Base-by-base conservation (phyloP, 2,797 vertebrate genomes). In the Chaenodraco wilsoni region DNA sequence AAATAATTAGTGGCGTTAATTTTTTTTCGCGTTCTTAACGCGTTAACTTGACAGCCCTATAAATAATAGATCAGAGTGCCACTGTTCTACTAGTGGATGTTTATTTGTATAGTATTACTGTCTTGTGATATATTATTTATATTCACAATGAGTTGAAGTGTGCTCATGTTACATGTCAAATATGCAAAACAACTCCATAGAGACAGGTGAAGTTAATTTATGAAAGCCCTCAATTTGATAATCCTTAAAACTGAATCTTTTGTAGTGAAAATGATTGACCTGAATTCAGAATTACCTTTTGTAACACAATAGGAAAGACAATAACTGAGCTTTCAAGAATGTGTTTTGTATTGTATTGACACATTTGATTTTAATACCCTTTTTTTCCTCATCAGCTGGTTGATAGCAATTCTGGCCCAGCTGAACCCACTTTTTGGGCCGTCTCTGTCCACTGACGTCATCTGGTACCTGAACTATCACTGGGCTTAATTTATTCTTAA, bases 381-480 rank as follows among this genome's bases (percentile, higher is more conserved):
- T 74, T 83, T 81, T 92, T 3, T 91, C 74, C 74, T 84, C 27
- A 82, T 73, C 91, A 99, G 98, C 90, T 99, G 98, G 98, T 94
- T 99, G 87, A 99, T 99, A 90, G 98, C 98, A 9, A 97, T 99
- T 85, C 93, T 99, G 83, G 93, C 98, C 79, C 98, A 99, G 27
- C 94, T 99, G 78, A 99, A 99, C 91, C 98, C 98, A 2, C 94
- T 99, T 21, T 95, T 98, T 89, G 98, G 98, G 75, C 98, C 98
- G 0, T 80, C 96, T 58, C 82, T 99, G 88, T 95, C 83, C 76
- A 95, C 93, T 65, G 94, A 98, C 16, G 93, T 94, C 69, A 96
- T 99, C 92, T 96, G 95, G 95, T 99, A 98, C 87, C 95, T 99
- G 69, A 85, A 50, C 21, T 40, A 87, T 82, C 96, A 98, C 65